A percentile compares a stretch with the other conserved stretches of the same genome.
These are phyloP conservation scores for Vesta saturnalis DNA, from an alignment of 2,888 invertebrate genomes.

Conservation along the genomic window DNA sequence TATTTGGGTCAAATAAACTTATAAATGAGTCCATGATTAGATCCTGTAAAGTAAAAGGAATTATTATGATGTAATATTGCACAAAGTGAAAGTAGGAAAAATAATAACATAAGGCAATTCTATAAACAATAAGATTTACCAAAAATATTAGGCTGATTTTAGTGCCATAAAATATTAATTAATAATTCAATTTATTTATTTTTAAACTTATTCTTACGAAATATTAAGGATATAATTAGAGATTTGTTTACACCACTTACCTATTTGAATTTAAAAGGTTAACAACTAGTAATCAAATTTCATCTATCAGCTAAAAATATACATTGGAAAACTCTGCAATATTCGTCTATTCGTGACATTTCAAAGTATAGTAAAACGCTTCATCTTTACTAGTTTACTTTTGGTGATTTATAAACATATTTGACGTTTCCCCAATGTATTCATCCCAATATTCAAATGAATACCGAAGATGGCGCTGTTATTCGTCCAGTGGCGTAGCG, in stretches of 20 bases:
- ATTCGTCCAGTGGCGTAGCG: no score
- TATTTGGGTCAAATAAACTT: constrained; percentile 13
- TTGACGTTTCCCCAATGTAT: no score
- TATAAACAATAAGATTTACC: neutral
- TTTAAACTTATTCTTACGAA: neutral
- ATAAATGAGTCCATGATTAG: constrained; percentile 10
- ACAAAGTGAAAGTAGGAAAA: constrained; percentile 4
- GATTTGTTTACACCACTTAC: constrained; percentile 9
- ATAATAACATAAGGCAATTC: neutral
- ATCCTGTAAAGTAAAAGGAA: neutral
- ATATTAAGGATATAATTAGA: neutral
- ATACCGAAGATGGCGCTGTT: no score
- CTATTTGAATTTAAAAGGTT: neutral
- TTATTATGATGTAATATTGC: neutral
- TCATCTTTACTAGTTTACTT: no score
- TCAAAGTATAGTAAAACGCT: no score
- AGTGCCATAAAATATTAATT: neutral
- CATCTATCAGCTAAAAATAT: constrained; percentile 26
- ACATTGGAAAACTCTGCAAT: no score
- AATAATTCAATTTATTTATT: neutral
- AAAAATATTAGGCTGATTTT: neutral
- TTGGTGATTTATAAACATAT: no score
- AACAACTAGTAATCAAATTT: constrained; percentile 23
- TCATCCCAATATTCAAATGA: no score
- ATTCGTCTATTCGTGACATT: no score